Evolutionary conservation across 1,140 invertebrate species (phyloP).

Genomic region (Cylas formicarius): DNA sequence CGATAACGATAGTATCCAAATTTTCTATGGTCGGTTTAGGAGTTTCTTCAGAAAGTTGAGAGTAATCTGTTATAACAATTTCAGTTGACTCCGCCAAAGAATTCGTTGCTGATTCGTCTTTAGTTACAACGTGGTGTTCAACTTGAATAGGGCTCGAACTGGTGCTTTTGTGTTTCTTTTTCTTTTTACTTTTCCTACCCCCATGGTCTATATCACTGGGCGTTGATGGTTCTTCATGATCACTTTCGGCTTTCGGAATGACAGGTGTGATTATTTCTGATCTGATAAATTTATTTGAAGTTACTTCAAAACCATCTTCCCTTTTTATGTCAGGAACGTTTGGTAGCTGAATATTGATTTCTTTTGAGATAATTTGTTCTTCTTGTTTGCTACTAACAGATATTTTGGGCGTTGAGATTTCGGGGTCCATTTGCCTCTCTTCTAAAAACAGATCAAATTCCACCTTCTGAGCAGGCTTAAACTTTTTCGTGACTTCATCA

Average conservation of each 20-base stretch:
- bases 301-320: conserved; percentile 6
- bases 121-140: conserved; percentile 13
- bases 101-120: conserved; percentile 44
- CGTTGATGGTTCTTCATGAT: conserved; percentile 35
- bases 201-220: conserved; percentile 43
- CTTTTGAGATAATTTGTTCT: conserved; percentile 30
- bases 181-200: conserved; percentile 44
- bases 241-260: conserved; percentile 35
- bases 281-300: background rate
- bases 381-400: conserved; percentile 31
- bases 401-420: conserved; percentile 29
- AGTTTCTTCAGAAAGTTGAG: conserved; percentile 43
- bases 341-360: conserved; percentile 33
- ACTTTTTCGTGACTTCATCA: background rate
- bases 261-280: conserved; percentile 27
- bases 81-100: conserved; percentile 56
- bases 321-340: conserved; percentile 12
- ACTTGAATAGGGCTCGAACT: conserved; percentile 20
- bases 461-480: conserved; percentile 26
- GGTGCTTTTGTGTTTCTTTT: conserved; percentile 44
- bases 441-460: conserved; percentile 37
- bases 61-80: conserved; percentile 47
- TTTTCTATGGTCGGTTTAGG: conserved; percentile 48
- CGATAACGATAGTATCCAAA: conserved; percentile 44
- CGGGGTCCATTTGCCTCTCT: conserved; percentile 33